Percentiles rank a stretch among this genome's conserved stretches.
Conservation (phyloP, 92 coral and sea anemone genomes). For the Zoanthus sociatus region DNA sequence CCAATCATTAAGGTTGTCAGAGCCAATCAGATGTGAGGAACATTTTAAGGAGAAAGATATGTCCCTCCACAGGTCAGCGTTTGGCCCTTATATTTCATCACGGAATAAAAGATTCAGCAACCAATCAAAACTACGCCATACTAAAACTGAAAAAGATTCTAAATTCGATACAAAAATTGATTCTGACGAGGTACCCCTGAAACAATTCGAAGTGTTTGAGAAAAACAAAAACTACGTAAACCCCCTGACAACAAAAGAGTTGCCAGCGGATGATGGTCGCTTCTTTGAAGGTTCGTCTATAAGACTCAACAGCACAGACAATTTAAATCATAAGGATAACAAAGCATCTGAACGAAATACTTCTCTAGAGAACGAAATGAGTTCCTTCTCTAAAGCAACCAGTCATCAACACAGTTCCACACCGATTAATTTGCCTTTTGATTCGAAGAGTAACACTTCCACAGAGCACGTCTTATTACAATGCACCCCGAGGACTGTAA, state of each 20-base stretch:
- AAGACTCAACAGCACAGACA: background rate
- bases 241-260: background rate
- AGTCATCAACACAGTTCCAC: background rate
- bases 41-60: background rate
- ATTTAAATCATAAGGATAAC: background rate
- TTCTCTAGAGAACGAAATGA: background rate
- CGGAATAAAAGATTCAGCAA: background rate
- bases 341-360: background rate
- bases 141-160: background rate
- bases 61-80: constrained; percentile 34
- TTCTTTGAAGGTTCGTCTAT: background rate
- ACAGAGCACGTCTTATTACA: background rate
- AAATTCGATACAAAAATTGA: background rate
- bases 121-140: background rate
- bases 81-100: constrained; percentile 27
- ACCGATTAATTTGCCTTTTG: background rate
- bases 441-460: background rate
- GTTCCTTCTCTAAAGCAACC: background rate
- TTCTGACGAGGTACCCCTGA: background rate
- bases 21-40: constrained; percentile 23
- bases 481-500: background rate
- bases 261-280: background rate
- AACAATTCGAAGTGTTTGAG: background rate
- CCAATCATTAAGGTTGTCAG: background rate
- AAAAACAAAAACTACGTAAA: background rate